Evolutionary conservation across 2,797 vertebrate genomes (phyloP), one percentile per base, ranked within the genome.

Genomic region (Chelon auratus): DNA sequence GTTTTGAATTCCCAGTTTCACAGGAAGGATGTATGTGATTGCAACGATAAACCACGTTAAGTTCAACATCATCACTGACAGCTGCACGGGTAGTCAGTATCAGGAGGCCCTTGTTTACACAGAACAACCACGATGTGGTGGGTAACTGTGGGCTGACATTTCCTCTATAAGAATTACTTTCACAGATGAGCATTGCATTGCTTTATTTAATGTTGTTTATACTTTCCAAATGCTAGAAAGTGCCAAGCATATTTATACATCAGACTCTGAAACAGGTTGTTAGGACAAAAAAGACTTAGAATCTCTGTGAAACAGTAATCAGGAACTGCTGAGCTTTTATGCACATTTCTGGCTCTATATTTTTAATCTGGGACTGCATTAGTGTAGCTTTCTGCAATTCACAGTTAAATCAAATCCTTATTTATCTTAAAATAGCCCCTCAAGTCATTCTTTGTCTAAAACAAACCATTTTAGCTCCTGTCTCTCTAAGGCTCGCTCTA

Each of bases 1-100:
- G 26, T 66, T 26, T 55, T 70, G 15, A 70, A 51, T 68, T 68
- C 43, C 55, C 11, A 7, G 24, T 42, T 48, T 22, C 15, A 70
- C 77, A 76, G 82, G 78, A 86, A 82, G 65, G 52, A 69, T 56
- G 62, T 48, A 37, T 57, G 33, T 50, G 42, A 71, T 60, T 3
- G 0, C 7, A 45, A 10, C 43, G 30, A 73, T 56, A 26, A 83
- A 81, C 71, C 73, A 68, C 75, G 68, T 68, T 1, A 54, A 33
- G n/a, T 20, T 14, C 13, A 53, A 54, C 26, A 56, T 39, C 24
- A 51, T 48, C 48, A 1, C 18, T 51, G 20, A 24, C 15, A 75
- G 43, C 58, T 73, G 74, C 63, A 77, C 53, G 63, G 20, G 20
- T 54, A 48, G 18, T 48, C 39, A 39, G 39, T 53, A 52, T 61